Conservation (phyloP, 2,888 invertebrate genomes). For the Sacculina carcini region DNA sequence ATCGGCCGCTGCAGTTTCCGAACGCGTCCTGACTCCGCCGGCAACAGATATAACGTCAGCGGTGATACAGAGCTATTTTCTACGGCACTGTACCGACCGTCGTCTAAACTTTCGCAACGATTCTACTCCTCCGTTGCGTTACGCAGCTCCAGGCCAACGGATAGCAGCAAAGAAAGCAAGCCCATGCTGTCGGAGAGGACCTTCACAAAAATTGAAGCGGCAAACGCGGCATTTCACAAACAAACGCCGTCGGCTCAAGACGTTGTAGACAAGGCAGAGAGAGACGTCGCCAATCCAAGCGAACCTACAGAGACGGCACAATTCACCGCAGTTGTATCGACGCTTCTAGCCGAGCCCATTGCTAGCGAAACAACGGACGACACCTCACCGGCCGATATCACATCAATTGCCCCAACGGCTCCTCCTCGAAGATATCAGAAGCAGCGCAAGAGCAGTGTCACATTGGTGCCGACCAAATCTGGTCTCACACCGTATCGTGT, state of each 20-base stretch:
- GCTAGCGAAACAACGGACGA: too few species aligned
- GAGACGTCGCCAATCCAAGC: too few species aligned
- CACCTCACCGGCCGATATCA: too few species aligned
- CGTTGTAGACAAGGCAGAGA: too few species aligned
- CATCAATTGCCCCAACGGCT: too few species aligned
- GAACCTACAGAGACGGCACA: too few species aligned
- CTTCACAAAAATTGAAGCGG: too few species aligned
- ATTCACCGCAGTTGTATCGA: too few species aligned
- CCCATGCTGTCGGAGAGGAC: background rate
- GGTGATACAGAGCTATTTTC: background rate
- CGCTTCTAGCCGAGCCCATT: too few species aligned
- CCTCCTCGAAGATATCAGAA: background rate
- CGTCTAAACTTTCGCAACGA: background rate
- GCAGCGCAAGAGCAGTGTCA: too few species aligned
- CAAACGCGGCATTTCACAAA: too few species aligned
- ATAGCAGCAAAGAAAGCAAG: background rate
- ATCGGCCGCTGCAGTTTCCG: background rate
- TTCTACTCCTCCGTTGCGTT: background rate
- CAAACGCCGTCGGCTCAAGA: too few species aligned
- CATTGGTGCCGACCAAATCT: constrained; percentile 14
- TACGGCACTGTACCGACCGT: background rate
- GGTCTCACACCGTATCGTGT: constrained; percentile 11
- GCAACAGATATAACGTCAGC: background rate
- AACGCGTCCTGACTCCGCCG: background rate
- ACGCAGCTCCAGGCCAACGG: background rate